These are phyloP conservation scores for Holocentrus rufus DNA, from an alignment of 2,797 vertebrate species.

Conservation along the genomic window DNA sequence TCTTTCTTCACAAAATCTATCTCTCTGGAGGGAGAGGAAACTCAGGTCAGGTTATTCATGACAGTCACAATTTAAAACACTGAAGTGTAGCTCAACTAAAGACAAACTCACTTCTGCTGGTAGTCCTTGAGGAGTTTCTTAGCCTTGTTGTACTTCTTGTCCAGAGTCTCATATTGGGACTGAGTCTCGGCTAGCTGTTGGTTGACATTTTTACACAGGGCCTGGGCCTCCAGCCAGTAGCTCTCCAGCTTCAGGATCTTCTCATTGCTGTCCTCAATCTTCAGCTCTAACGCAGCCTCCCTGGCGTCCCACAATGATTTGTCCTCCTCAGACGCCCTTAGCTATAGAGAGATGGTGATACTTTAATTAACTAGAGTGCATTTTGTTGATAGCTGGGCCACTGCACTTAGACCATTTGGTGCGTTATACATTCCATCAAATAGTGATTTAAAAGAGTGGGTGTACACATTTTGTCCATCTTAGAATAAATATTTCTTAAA, in stretches of 20 bases:
- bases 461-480: background rate
- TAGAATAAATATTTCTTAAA: too few species aligned
- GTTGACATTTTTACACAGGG: conserved; percentile 89
- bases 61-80: background rate
- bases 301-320: conserved; percentile 83
- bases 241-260: conserved; percentile 89
- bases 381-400: background rate
- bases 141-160: conserved; percentile 94
- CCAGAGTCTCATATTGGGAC: conserved; percentile 87
- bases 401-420: background rate
- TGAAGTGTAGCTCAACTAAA: background rate
- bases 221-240: conserved; percentile 92
- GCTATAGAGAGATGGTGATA: conserved; percentile 74
- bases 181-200: conserved; percentile 89
- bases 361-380: background rate
- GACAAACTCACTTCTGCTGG: conserved; percentile 90
- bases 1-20: conserved; percentile 91
- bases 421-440: conserved; percentile 11
- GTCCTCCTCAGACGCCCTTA: conserved; percentile 83
- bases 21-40: conserved; percentile 84
- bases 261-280: conserved; percentile 85
- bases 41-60: background rate
- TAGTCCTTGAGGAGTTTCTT: conserved; percentile 94
- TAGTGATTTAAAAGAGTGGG: conserved; percentile 3
- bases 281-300: conserved; percentile 85